These are phyloP conservation scores for Arctocebus calabarensis DNA, from an alignment of 2,797 vertebrate species.

Conservation along the genomic window DNA sequence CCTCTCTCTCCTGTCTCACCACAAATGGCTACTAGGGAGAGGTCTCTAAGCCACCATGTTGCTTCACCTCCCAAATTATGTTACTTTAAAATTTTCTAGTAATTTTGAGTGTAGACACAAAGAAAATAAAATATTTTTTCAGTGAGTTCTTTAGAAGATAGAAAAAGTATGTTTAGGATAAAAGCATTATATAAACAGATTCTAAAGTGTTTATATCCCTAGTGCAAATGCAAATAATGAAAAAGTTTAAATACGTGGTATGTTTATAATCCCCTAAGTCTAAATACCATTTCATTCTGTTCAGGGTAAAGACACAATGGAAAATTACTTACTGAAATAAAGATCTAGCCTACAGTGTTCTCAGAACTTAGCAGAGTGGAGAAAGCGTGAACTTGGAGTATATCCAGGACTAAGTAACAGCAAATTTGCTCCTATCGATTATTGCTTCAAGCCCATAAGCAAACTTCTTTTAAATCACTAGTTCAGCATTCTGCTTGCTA, in stretches of 20 bases:
- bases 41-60: too few relatives aligned
- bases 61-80: not conserved
- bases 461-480: constrained; percentile 33
- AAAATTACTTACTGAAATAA: not conserved
- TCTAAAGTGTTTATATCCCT: not conserved
- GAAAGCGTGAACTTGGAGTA: not conserved
- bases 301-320: not conserved
- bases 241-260: not conserved
- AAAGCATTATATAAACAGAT: not conserved
- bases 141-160: constrained; percentile 14
- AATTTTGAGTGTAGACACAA: not conserved
- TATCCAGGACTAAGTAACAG: not conserved
- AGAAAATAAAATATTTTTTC: constrained; percentile 35
- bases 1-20: too few relatives aligned
- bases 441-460: not conserved
- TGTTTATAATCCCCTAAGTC: not conserved
- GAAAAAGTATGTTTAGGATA: not conserved
- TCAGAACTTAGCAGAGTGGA: not conserved
- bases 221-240: not conserved
- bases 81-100: not conserved
- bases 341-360: not conserved
- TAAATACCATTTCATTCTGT: not conserved
- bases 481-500: not conserved
- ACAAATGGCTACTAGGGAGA: too few relatives aligned
- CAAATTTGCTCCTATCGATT: not conserved